phyloP scores from a whole-genome alignment of 2,113 vertebrate species.

The Lycocorax pyrrhopterus region DNA sequence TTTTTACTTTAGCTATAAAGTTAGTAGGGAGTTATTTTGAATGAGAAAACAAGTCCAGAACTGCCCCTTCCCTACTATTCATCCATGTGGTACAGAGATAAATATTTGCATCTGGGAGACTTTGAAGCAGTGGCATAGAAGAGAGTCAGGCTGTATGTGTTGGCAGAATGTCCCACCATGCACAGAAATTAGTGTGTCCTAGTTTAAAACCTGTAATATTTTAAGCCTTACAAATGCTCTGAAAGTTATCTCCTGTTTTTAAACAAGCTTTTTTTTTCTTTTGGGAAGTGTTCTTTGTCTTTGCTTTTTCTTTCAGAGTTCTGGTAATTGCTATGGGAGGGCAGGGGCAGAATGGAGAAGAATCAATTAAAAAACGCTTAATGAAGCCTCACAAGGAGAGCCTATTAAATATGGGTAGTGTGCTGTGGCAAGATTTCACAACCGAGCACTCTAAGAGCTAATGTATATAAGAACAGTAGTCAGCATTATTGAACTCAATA shows the following conservation, averaged over 20 bases:
- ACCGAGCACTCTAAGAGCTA: background rate
- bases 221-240: background rate
- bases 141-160: background rate
- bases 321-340: background rate
- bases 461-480: background rate
- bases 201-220: background rate
- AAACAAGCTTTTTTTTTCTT: background rate
- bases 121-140: background rate
- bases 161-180: background rate
- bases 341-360: background rate
- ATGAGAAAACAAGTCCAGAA: background rate
- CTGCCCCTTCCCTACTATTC: background rate
- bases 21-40: background rate
- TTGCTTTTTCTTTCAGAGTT: background rate
- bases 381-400: background rate
- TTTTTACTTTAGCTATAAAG: background rate
- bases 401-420: background rate
- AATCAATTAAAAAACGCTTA: background rate
- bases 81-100: background rate
- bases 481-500: background rate
- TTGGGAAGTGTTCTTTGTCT: background rate
- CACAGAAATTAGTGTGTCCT: background rate
- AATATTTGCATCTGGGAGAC: background rate
- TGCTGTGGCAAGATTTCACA: background rate
- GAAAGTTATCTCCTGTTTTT: background rate